Percentiles rank a stretch among this genome's conserved stretches.
Evolutionary conservation across 2,888 invertebrate genomes (phyloP).

Genomic region (Beris morrisii): DNA sequence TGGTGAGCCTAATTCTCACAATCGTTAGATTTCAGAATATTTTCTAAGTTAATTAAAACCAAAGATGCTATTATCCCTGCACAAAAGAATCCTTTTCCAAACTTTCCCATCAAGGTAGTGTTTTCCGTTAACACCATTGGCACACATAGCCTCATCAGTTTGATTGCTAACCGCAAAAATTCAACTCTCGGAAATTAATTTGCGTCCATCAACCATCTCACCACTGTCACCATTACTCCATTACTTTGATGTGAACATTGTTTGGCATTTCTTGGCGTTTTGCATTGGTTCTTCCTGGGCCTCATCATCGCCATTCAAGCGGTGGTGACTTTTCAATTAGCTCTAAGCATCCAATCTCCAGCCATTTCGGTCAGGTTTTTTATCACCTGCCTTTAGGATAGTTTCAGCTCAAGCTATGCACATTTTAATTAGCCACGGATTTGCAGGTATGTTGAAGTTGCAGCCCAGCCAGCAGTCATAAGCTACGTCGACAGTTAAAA

Average conservation of each 20-base stretch:
- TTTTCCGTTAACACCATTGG: neutral
- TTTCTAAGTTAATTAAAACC: no score
- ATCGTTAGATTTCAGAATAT: no score
- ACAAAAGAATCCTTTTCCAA: neutral
- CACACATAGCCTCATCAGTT: neutral
- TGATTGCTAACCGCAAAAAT: slow-evolving; percentile 1
- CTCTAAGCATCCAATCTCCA: slow-evolving; percentile 11
- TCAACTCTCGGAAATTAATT: slow-evolving; percentile 16
- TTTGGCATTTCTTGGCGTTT: slow-evolving; percentile 10
- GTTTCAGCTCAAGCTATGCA: slow-evolving; percentile 3
- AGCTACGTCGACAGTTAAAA: no score
- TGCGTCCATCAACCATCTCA: slow-evolving; percentile 17
- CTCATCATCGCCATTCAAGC: slow-evolving; percentile 15
- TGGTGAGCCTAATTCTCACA: no score
- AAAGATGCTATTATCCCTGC: no score
- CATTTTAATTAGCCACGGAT: slow-evolving; percentile 27
- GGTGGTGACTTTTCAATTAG: slow-evolving; percentile 22
- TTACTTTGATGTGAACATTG: slow-evolving; percentile 5
- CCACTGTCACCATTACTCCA: neutral
- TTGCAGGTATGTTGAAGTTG: no score
- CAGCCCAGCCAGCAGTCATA: no score
- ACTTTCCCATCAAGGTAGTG: slow-evolving; percentile 9
- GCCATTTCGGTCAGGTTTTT: slow-evolving; percentile 11
- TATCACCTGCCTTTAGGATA: slow-evolving; percentile 18
- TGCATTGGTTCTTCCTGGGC: neutral